Evolutionary conservation across 2,888 invertebrate genomes (phyloP).

Genomic region (Vannuccia rotundouncinata): DNA sequence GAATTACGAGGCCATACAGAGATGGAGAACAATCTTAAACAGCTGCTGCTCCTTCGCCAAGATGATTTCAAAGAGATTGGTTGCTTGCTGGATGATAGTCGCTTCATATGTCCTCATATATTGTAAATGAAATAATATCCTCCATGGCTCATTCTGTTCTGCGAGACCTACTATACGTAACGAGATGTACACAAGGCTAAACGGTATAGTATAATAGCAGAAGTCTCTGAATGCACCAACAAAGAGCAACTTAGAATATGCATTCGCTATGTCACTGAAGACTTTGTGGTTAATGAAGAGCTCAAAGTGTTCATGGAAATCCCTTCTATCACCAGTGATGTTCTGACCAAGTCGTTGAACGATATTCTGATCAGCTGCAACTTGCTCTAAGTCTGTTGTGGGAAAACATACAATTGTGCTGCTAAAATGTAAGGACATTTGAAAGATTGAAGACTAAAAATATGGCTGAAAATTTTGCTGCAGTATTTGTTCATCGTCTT

Average conservation of each 20-base stretch:
- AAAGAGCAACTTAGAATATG: not conserved
- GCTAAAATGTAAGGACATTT: not conserved
- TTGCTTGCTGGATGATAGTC: not conserved
- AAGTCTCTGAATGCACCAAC: not conserved
- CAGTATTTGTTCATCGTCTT: slow-evolving; percentile 2
- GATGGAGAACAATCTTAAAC: not conserved
- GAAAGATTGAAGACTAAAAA: not conserved
- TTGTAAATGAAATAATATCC: not conserved
- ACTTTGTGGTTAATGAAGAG: not conserved
- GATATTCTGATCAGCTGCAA: not conserved
- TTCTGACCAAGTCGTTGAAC: not conserved
- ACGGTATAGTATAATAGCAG: not conserved
- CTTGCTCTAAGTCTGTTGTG: not conserved
- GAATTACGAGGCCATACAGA: not conserved
- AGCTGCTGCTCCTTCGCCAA: not conserved
- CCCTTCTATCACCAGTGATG: not conserved
- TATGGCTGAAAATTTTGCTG: not conserved
- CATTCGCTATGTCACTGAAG: not conserved
- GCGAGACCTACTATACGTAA: not conserved
- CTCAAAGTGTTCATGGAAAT: not conserved
- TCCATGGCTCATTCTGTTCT: not conserved
- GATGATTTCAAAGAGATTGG: not conserved
- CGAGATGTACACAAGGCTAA: not conserved
- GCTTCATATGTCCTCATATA: not conserved
- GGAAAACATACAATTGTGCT: not conserved